Conservation (phyloP, 2,888 invertebrate genomes). For the Pseudococcus jackbeardsleyi region DNA sequence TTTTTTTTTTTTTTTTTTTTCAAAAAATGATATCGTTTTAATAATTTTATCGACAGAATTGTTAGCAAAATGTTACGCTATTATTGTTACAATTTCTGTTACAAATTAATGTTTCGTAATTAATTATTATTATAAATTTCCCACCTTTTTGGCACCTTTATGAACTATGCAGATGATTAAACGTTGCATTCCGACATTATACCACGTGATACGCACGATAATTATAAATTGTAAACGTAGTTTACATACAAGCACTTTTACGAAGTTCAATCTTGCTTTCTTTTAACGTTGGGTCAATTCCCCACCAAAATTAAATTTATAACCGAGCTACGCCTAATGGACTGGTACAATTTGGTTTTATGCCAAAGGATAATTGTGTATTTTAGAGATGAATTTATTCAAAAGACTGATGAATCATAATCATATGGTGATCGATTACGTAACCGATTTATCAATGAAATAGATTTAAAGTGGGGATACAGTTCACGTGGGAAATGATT, state of each 20-base stretch:
- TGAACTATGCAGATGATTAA: background rate
- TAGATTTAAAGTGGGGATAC: no score
- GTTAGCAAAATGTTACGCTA: slow-evolving; percentile 17
- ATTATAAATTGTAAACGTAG: slow-evolving; percentile 34
- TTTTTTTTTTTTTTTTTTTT: no score
- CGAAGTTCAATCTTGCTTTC: slow-evolving; percentile 58
- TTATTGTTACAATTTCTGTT: background rate
- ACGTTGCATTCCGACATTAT: slow-evolving; percentile 49
- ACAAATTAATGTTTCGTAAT: slow-evolving; percentile 37
- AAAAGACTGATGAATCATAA: background rate
- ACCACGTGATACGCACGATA: slow-evolving; percentile 59
- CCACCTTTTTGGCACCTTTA: slow-evolving; percentile 65
- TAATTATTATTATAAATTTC: slow-evolving; percentile 22
- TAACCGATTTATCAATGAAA: no score
- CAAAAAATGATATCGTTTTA: no score
- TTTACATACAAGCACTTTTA: slow-evolving; percentile 14
- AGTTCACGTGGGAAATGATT: no score
- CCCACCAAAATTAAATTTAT: slow-evolving; percentile 62
- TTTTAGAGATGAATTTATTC: background rate
- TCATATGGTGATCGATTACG: no score
- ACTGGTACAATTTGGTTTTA: background rate
- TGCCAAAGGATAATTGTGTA: background rate
- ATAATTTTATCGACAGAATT: background rate
- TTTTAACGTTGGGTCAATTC: slow-evolving; percentile 30
- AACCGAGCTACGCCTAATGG: slow-evolving; percentile 21